These are phyloP conservation scores for Drosophila micromelanica DNA, from an alignment of 1,140 invertebrate species.

Conservation along the genomic window DNA sequence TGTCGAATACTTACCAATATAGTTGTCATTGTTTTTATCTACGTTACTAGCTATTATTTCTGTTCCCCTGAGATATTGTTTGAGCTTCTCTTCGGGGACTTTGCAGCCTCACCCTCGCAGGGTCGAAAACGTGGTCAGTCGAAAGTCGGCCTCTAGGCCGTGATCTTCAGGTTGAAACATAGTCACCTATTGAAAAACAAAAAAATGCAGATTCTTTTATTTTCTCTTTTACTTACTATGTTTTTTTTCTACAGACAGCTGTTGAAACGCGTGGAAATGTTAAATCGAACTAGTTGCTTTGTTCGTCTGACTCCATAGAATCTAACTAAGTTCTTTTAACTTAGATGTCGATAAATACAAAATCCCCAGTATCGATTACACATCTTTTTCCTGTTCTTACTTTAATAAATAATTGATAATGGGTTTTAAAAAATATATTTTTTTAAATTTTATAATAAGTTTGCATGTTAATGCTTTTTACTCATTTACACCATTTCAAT, in stretches of 20 bases:
- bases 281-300: neutral
- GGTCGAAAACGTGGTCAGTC: slow-evolving; percentile 90
- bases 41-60: slow-evolving; percentile 50
- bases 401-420: neutral
- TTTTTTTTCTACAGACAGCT: neutral
- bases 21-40: slow-evolving; percentile 51
- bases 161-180: slow-evolving; percentile 73
- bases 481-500: neutral
- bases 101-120: slow-evolving; percentile 93
- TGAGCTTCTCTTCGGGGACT: slow-evolving; percentile 89
- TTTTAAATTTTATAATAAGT: neutral
- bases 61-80: slow-evolving; percentile 88
- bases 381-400: neutral
- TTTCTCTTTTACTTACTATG: neutral
- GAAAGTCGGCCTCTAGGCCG: slow-evolving; percentile 85
- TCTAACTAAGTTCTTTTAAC: neutral
- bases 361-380: neutral
- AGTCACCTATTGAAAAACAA: neutral
- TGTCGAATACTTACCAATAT: slow-evolving; percentile 52
- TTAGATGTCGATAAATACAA: neutral
- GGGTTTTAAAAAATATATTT: no score
- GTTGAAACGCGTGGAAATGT: neutral
- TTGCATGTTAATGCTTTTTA: neutral
- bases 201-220: neutral
- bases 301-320: neutral